Conservation (phyloP, 2,797 vertebrate species). For the Lagodon rhomboides region DNA sequence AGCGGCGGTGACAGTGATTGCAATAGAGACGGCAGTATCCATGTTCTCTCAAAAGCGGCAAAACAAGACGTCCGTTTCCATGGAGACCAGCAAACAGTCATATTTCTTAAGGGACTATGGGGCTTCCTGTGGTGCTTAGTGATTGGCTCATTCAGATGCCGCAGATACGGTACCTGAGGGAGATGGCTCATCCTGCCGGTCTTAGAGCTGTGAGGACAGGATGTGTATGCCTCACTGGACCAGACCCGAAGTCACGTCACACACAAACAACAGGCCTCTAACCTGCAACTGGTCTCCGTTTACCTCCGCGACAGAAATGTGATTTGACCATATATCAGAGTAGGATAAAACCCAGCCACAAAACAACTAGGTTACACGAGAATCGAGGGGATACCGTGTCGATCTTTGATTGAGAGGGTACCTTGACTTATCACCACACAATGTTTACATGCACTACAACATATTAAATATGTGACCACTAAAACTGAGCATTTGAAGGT, state of each 20-base stretch:
- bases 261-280: slow-evolving; percentile 10
- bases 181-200: slow-evolving; percentile 51
- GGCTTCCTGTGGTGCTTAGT: slow-evolving; percentile 62
- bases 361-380: background rate
- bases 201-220: slow-evolving; percentile 34
- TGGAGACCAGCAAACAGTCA: slow-evolving; percentile 77
- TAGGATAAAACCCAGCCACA: background rate
- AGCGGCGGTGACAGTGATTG: slow-evolving; percentile 35
- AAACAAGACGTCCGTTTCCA: slow-evolving; percentile 74
- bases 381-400: background rate
- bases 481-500: too few species aligned
- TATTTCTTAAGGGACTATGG: slow-evolving; percentile 67
- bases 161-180: slow-evolving; percentile 52
- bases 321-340: background rate
- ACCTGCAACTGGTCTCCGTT: slow-evolving; percentile 5
- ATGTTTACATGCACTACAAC: background rate
- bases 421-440: background rate
- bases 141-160: slow-evolving; percentile 71
- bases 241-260: slow-evolving; percentile 17
- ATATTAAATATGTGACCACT: background rate
- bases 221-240: slow-evolving; percentile 15
- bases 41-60: slow-evolving; percentile 60
- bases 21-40: slow-evolving; percentile 47
- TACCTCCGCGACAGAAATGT: background rate
- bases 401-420: background rate